Evolutionary conservation across 2,797 vertebrate species (phyloP).

Genomic region (Syngnathus rostellatus): DNA sequence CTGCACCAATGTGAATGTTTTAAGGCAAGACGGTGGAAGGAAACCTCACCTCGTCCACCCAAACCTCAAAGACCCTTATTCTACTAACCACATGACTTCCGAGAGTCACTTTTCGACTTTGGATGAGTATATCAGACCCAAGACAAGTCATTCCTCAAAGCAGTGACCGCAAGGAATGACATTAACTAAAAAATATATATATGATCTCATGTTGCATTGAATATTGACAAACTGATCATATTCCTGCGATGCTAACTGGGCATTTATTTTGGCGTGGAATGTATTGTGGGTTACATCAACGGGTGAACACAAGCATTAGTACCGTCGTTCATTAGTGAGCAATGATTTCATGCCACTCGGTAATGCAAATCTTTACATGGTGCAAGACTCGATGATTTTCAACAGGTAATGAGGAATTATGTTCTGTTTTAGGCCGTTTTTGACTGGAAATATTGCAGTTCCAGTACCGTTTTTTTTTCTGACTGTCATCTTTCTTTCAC

Average conservation of each 20-base stretch:
- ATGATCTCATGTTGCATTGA: neutral
- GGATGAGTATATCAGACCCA: conserved; percentile 35
- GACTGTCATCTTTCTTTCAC: neutral
- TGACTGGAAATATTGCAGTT: neutral
- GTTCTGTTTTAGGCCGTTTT: neutral
- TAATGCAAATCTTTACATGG: neutral
- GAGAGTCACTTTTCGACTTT: conserved; percentile 34
- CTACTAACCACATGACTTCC: conserved; percentile 27
- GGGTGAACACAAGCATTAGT: neutral
- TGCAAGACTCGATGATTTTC: neutral
- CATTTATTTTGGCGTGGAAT: conserved; percentile 17
- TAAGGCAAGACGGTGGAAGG: conserved; percentile 35
- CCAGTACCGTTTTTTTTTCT: neutral
- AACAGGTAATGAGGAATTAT: neutral
- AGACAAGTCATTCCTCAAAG: conserved; percentile 21
- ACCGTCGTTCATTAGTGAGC: neutral
- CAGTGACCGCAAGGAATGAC: conserved; percentile 20
- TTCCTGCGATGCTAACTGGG: neutral
- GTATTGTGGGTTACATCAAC: conserved; percentile 1
- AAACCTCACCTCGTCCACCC: conserved; percentile 24
- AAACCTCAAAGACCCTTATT: conserved; percentile 40
- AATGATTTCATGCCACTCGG: neutral
- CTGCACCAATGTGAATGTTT: conserved; percentile 40
- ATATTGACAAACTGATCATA: neutral
- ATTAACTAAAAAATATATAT: neutral